A percentile compares a stretch with the other conserved stretches of the same genome.
phyloP scores from a whole-genome alignment of 2,888 invertebrate genomes.

The Brachyptera risi region DNA sequence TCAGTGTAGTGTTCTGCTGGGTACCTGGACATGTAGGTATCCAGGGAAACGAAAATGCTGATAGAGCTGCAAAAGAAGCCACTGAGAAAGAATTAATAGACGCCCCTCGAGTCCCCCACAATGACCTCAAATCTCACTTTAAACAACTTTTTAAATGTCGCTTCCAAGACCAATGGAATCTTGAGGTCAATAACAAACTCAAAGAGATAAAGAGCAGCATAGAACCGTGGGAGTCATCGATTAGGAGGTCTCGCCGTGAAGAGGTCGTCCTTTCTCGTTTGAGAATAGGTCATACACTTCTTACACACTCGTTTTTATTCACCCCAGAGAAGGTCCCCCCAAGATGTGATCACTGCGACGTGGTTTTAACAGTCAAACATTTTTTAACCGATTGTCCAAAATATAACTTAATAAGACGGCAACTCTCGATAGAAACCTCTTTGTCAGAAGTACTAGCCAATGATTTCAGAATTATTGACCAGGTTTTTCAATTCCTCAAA shows the following conservation, averaged over 20 bases:
- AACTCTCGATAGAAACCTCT: too few species aligned
- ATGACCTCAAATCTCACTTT: background rate
- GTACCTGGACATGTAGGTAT: slow-evolving; percentile 10
- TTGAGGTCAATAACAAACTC: background rate
- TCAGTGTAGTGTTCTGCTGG: too few species aligned
- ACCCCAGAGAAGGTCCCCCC: too few species aligned
- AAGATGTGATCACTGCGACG: too few species aligned
- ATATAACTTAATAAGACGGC: too few species aligned
- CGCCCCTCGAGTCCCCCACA: background rate
- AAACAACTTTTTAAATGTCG: background rate
- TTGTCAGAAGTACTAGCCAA: too few species aligned
- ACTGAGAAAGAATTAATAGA: background rate
- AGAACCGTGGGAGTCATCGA: background rate
- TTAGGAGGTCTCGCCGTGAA: background rate
- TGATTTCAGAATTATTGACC: too few species aligned
- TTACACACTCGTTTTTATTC: too few species aligned
- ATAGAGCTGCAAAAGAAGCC: background rate
- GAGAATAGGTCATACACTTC: too few species aligned
- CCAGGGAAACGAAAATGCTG: background rate
- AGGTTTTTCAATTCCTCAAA: too few species aligned
- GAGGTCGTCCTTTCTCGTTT: background rate
- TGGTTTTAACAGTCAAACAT: too few species aligned
- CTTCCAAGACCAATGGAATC: background rate
- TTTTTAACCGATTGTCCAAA: too few species aligned
- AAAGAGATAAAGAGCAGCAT: background rate